Evolutionary conservation across 2,888 invertebrate species (phyloP).

Genomic region (Hydrotaea cyrtoneurina): DNA sequence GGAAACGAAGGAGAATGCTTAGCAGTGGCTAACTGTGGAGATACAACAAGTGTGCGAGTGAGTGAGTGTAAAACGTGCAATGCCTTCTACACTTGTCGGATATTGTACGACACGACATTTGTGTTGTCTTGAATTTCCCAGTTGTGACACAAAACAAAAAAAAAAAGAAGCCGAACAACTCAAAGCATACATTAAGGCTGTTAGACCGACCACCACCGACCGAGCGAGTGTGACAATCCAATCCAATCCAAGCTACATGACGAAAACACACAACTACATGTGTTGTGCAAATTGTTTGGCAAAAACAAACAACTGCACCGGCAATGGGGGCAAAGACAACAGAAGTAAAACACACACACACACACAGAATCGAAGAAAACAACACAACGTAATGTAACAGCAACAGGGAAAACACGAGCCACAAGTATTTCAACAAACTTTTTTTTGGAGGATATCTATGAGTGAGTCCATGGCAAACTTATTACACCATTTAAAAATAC

Average conservation of each 20-base stretch:
- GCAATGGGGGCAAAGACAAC: not conserved
- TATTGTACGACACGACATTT: not conserved
- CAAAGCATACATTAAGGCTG: constrained; percentile 54
- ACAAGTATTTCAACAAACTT: constrained; percentile 34
- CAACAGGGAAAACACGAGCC: constrained; percentile 45
- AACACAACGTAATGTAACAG: constrained; percentile 29
- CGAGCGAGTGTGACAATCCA: not conserved
- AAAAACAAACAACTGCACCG: constrained; percentile 39
- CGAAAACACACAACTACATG: constrained; percentile 45
- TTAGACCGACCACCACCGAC: not conserved
- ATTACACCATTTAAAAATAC: too few species aligned
- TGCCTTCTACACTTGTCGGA: not conserved
- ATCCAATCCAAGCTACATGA: too few species aligned
- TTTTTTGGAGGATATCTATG: not conserved
- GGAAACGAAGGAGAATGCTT: constrained; percentile 17
- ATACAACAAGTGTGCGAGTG: not conserved
- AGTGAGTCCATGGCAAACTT: constrained; percentile 7
- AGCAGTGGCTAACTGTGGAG: not conserved
- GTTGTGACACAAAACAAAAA: constrained; percentile 39
- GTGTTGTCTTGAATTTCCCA: constrained; percentile 39
- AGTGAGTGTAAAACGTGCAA: constrained; percentile 13
- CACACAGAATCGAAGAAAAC: not conserved
- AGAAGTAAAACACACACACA: not conserved
- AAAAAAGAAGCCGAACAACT: too few species aligned
- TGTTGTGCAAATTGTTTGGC: constrained; percentile 52